Conservation (phyloP, 2,797 vertebrate species). For the Anabas testudineus region DNA sequence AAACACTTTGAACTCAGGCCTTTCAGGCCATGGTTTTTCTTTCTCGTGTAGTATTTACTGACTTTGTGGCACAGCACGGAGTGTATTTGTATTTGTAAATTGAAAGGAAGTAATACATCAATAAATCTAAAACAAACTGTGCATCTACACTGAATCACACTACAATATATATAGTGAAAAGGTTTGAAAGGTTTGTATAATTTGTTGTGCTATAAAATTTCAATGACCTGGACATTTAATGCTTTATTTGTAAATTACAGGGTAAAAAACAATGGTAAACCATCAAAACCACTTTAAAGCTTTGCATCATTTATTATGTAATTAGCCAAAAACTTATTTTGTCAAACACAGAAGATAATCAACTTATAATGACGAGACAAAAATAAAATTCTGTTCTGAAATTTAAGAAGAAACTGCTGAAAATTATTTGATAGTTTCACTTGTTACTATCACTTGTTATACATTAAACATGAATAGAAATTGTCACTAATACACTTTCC, state of each 20-base stretch:
- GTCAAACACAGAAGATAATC: not conserved
- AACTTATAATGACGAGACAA: not conserved
- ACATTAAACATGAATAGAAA: not conserved
- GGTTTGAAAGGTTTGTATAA: not conserved
- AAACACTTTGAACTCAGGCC: too few relatives aligned
- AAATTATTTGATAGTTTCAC: too few relatives aligned
- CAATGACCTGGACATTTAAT: not conserved
- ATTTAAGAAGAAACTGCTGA: not conserved
- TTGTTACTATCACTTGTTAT: not conserved
- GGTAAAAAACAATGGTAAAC: not conserved
- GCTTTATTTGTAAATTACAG: not conserved
- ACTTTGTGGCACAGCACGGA: too few relatives aligned
- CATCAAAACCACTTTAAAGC: not conserved
- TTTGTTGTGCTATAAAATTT: not conserved
- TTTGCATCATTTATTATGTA: not conserved
- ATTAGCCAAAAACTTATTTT: too few relatives aligned
- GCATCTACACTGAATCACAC: not conserved
- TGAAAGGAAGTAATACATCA: too few relatives aligned
- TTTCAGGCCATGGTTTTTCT: too few relatives aligned
- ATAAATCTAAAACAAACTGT: not conserved
- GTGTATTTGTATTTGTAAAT: too few relatives aligned
- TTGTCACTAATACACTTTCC: not conserved
- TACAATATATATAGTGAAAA: not conserved
- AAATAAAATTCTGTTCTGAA: not conserved
- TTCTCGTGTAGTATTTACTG: too few relatives aligned